These are phyloP conservation scores for Tetranychus piercei DNA, from an alignment of 2,888 invertebrate genomes.

Conservation along the genomic window DNA sequence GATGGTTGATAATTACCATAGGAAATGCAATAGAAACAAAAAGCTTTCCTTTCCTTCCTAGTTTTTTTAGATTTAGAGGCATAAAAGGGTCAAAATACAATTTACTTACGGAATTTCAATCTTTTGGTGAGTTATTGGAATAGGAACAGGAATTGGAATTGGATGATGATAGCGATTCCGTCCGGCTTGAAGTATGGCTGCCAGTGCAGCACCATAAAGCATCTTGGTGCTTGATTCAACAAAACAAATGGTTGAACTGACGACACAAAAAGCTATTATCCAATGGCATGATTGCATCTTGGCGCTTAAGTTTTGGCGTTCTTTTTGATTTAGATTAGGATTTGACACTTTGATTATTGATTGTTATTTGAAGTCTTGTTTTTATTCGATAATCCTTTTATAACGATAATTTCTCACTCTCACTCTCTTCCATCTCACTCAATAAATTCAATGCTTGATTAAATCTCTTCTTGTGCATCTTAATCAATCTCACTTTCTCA, in stretches of 20 bases:
- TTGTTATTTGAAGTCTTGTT: too few relatives aligned
- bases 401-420: neutral
- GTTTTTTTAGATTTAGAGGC: too few relatives aligned
- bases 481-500: neutral
- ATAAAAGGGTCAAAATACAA: too few relatives aligned
- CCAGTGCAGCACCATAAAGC: constrained; percentile 4
- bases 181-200: neutral
- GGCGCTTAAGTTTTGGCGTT: neutral
- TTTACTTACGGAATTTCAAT: neutral
- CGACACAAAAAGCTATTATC: neutral
- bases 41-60: too few relatives aligned
- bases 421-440: neutral
- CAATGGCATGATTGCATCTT: neutral
- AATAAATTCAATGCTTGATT: neutral
- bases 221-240: constrained; percentile 5
- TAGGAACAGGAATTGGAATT: constrained; percentile 4
- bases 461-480: neutral
- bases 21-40: too few relatives aligned
- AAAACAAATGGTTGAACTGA: neutral
- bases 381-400: too few relatives aligned
- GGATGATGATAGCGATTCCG: constrained; percentile 5
- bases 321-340: too few relatives aligned
- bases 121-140: neutral
- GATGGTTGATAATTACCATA: too few relatives aligned
- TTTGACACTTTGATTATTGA: too few relatives aligned